Base-by-base conservation (phyloP, 1,140 invertebrate genomes). In the Doryteuthis pealeii region DNA sequence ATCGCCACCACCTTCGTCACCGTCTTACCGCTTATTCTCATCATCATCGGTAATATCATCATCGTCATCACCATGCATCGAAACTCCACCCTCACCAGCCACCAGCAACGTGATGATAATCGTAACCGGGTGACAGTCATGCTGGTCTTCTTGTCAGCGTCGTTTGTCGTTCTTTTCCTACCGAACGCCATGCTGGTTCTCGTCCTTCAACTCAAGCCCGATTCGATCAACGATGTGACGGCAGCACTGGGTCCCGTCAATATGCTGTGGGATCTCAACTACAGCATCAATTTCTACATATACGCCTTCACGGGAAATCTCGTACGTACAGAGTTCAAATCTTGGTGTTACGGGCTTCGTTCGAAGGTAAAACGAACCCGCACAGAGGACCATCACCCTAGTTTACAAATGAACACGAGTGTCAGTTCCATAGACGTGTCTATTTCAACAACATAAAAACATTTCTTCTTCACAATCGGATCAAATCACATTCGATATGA, bases 41-140 rank as follows among this genome's bases (percentile, higher is more conserved):
- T 78, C n/a, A 71, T 76, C 30, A 2, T 76, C n/a, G 30, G 75
- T 33, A 78, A 78, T 58, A 49, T 74, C 8, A 32, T 54, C 70
- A 76, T 78, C 32, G 65, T 78, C 26, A 31, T 76, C 14, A 49
- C 49, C 35, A 70, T 78, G 15, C 32, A 43, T 10, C 45, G 77
- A 15, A 67, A 74, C 30, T 84, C 84, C 74, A 82, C 83, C 4
- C 81, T 84, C 54, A 83, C 80, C 87, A 91, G 91, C 1, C 92
- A 92, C 33, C 87, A 94, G 40, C 89, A 92, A 65, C 90, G 92
- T 28, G 92, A 93, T 84, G 91, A 92, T 74, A 94, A 94, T 87
- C 93, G 93, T 91, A 94, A 94, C 88, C 94, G 93, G 85, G 90
- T 94, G 79, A 90, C 93, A 62, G 89, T 94, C 26, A 94, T 93